Conservation (phyloP, 2,113 vertebrate genomes). For the Carettochelys insculpta region DNA sequence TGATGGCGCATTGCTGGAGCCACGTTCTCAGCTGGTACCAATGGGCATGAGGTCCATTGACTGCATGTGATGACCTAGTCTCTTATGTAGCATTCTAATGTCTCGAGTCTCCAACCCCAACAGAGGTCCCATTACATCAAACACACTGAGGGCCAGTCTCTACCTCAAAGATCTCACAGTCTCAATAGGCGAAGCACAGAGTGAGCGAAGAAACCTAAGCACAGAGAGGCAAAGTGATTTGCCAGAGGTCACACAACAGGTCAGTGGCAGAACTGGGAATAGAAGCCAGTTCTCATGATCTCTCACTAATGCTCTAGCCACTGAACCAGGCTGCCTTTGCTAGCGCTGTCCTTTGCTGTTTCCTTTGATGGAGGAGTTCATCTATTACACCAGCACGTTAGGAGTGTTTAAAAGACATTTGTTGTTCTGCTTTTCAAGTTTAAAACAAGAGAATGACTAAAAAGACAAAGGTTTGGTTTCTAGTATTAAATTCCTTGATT, state of each 20-base stretch:
- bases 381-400: neutral
- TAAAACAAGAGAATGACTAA: slow-evolving; percentile 26
- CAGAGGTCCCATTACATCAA: neutral
- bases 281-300: neutral
- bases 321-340: neutral
- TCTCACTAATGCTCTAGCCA: neutral
- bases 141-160: neutral
- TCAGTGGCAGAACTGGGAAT: neutral
- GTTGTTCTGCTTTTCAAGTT: slow-evolving; percentile 32
- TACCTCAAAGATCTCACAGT: neutral
- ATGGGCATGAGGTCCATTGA: neutral
- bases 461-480: slow-evolving; percentile 40
- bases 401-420: slow-evolving; percentile 33
- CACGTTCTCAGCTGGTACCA: neutral
- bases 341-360: neutral
- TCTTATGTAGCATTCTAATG: neutral
- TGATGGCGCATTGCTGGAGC: neutral
- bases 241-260: neutral
- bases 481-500: slow-evolving; percentile 38
- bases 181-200: neutral
- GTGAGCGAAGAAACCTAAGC: neutral
- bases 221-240: slow-evolving; percentile 15
- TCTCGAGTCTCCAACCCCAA: neutral
- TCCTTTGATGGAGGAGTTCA: slow-evolving; percentile 13
- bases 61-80: neutral